Evolutionary conservation across 2,113 vertebrate genomes (phyloP).

Genomic region (Ammodytes marinus): DNA sequence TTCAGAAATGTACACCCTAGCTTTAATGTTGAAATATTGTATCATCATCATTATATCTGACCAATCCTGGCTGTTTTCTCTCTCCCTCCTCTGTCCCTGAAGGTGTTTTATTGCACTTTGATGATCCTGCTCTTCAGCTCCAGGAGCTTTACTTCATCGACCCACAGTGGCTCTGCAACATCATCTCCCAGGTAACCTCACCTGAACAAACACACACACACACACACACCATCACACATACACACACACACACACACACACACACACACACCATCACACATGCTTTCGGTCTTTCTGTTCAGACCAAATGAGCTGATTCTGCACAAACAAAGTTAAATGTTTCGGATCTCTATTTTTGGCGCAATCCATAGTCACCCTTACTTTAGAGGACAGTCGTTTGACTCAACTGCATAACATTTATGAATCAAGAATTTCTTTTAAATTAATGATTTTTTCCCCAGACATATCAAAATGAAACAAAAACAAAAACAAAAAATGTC

Average conservation of each 20-base stretch:
- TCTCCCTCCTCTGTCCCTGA: background rate
- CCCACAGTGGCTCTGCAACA: slow-evolving; percentile 96
- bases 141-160: slow-evolving; percentile 95
- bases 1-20: no score
- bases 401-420: background rate
- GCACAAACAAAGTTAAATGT: no score
- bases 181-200: slow-evolving; percentile 93
- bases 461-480: no score
- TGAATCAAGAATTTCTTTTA: no score
- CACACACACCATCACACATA: background rate
- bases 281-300: no score
- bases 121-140: slow-evolving; percentile 94
- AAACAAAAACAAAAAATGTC: no score
- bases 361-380: background rate
- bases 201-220: background rate
- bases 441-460: no score
- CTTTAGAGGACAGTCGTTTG: background rate
- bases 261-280: background rate
- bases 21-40: background rate
- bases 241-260: background rate
- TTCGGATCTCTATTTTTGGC: no score
- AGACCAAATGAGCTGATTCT: no score
- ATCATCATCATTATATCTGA: background rate
- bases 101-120: slow-evolving; percentile 97
- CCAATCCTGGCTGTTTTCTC: background rate